These are phyloP conservation scores for Tortricodes alternella DNA, from an alignment of 2,888 invertebrate species.

Conservation along the genomic window DNA sequence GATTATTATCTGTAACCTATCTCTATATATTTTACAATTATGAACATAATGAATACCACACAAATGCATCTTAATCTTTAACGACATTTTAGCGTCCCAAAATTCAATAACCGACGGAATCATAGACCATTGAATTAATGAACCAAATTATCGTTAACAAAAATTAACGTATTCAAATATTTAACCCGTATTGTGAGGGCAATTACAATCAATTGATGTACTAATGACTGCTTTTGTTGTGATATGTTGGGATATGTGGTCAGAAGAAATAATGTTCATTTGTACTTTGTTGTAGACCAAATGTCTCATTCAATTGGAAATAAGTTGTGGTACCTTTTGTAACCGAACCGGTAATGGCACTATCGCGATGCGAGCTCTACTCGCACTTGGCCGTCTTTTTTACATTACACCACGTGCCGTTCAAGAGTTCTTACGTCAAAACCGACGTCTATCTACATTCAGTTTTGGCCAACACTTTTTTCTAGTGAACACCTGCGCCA, in stretches of 20 bases:
- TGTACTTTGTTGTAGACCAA: slow-evolving; percentile 2
- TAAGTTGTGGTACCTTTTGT: neutral
- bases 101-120: slow-evolving; percentile 13
- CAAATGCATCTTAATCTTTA: neutral
- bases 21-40: too few species aligned
- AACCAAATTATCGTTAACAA: slow-evolving; percentile 27
- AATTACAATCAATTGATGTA: slow-evolving; percentile 28
- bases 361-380: neutral
- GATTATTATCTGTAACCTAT: too few species aligned
- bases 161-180: slow-evolving; percentile 30
- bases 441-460: slow-evolving; percentile 26
- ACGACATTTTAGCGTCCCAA: slow-evolving; percentile 12
- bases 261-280: slow-evolving; percentile 15
- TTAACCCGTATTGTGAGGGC: slow-evolving; percentile 12
- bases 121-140: slow-evolving; percentile 18
- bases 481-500: slow-evolving; percentile 13
- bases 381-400: neutral
- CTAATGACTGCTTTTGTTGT: slow-evolving; percentile 29
- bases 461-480: slow-evolving; percentile 19
- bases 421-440: slow-evolving; percentile 17
- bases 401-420: neutral
- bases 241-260: slow-evolving; percentile 6
- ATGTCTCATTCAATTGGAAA: too few species aligned
- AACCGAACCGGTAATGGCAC: neutral
- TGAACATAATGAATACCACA: too few species aligned